Conservation (phyloP, 2,113 vertebrate species). For the Ochotona princeps region DNA sequence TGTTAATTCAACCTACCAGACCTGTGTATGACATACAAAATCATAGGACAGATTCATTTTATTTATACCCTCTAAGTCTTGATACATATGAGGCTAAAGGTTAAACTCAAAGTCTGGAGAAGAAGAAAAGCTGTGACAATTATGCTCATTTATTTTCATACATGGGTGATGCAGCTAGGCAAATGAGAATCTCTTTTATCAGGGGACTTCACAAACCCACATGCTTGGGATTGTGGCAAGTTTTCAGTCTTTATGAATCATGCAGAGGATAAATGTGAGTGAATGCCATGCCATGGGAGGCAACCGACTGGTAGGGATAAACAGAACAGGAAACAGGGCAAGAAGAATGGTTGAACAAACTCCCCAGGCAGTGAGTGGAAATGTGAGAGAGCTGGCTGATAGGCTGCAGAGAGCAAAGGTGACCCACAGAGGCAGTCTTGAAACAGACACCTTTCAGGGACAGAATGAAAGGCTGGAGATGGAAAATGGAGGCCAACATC, state of each 20-base stretch:
- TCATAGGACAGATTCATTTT: background rate
- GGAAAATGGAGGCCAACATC: background rate
- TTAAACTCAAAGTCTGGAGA: background rate
- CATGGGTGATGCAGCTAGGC: background rate
- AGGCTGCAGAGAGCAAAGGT: background rate
- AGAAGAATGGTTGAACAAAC: background rate
- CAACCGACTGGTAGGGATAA: background rate
- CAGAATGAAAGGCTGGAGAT: background rate
- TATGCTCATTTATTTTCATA: background rate
- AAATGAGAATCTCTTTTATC: background rate
- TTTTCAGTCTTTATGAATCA: background rate
- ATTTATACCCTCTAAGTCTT: background rate
- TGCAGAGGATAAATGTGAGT: background rate
- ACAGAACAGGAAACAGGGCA: too few relatives aligned
- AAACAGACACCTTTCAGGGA: background rate
- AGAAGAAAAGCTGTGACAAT: background rate
- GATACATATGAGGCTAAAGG: background rate
- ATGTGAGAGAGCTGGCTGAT: rapidly evolving
- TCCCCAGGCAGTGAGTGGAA: background rate
- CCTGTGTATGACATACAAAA: background rate
- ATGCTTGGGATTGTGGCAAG: background rate
- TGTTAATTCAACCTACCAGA: background rate
- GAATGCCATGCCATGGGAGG: background rate
- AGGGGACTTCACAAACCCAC: background rate
- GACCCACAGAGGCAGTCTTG: background rate